phyloP scores from a whole-genome alignment of 2,888 invertebrate species.

The Dorcus parallelipipedus region DNA sequence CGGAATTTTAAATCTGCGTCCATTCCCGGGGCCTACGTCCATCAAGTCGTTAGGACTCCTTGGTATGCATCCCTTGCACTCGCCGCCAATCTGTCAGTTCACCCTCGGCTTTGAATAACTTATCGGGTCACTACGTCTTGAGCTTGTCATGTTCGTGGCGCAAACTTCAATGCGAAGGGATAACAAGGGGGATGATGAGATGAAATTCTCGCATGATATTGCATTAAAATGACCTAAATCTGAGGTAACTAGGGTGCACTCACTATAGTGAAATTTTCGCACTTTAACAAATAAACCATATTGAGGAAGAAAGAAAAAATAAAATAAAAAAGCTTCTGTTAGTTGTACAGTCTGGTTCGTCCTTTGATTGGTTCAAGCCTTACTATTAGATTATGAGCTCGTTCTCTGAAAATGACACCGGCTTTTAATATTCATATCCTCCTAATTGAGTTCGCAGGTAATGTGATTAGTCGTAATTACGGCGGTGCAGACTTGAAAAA shows the following conservation, averaged over 20 bases:
- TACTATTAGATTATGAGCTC: neutral
- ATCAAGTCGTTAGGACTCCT: slow-evolving; percentile 25
- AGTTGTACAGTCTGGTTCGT: no score
- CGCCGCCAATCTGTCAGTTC: slow-evolving; percentile 35
- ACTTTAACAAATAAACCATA: no score
- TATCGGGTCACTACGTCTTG: slow-evolving; percentile 24
- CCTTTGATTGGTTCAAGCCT: no score
- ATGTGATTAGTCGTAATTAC: slow-evolving; percentile 45
- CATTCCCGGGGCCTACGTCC: slow-evolving; percentile 10
- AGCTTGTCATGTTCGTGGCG: slow-evolving; percentile 13
- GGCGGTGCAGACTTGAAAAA: slow-evolving; percentile 38
- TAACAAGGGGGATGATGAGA: no score
- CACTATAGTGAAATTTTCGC: no score
- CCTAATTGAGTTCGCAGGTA: slow-evolving; percentile 44
- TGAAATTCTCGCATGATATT: no score
- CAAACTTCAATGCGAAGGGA: neutral
- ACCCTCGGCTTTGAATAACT: slow-evolving; percentile 32
- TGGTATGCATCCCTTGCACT: slow-evolving; percentile 31
- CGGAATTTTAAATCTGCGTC: slow-evolving; percentile 11
- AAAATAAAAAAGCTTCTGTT: no score
- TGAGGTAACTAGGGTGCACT: no score
- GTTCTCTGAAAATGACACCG: slow-evolving; percentile 28
- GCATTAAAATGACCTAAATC: no score
- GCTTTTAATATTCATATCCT: slow-evolving; percentile 45
- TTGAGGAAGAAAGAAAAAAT: no score